Percentiles rank a stretch among this genome's conserved stretches.
phyloP scores from a whole-genome alignment of 2,888 invertebrate species.

The Eurytoma californica region DNA sequence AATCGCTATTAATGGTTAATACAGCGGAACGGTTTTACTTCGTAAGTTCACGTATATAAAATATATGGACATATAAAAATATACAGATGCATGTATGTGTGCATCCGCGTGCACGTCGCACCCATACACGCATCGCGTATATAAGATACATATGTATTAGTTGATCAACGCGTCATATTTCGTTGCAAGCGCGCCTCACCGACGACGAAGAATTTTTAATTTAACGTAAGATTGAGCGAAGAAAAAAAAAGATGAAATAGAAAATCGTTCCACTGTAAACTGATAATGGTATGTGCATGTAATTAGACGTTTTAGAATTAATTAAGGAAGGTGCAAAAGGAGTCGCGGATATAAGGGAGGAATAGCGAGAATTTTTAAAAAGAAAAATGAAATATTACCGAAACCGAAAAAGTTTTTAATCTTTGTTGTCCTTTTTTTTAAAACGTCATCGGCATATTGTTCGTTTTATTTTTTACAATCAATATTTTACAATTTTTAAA shows the following conservation, averaged over 20 bases:
- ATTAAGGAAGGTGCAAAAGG: constrained; percentile 55
- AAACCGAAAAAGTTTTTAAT: constrained; percentile 47
- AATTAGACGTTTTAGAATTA: constrained; percentile 70
- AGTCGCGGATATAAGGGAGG: constrained; percentile 58
- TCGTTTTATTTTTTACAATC: constrained; percentile 51
- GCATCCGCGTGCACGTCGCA: too few species aligned
- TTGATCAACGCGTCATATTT: constrained; percentile 12
- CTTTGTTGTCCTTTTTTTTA: constrained; percentile 32
- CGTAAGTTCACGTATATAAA: background rate
- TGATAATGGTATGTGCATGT: constrained; percentile 63
- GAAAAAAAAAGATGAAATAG: background rate
- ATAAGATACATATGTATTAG: constrained; percentile 3
- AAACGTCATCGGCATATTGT: constrained; percentile 46
- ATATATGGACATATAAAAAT: constrained; percentile 6
- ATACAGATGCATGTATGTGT: too few species aligned
- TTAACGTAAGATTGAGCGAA: background rate
- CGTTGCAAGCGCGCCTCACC: background rate
- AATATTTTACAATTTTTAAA: constrained; percentile 46
- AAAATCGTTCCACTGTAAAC: constrained; percentile 53
- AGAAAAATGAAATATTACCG: constrained; percentile 16
- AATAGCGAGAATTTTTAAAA: constrained; percentile 58
- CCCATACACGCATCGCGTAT: background rate
- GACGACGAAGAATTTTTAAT: background rate
- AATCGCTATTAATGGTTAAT: constrained; percentile 62
- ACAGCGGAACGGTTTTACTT: constrained; percentile 50